These are phyloP conservation scores for Pygoscelis antarcticus DNA, from an alignment of 2,113 vertebrate species.

Conservation along the genomic window DNA sequence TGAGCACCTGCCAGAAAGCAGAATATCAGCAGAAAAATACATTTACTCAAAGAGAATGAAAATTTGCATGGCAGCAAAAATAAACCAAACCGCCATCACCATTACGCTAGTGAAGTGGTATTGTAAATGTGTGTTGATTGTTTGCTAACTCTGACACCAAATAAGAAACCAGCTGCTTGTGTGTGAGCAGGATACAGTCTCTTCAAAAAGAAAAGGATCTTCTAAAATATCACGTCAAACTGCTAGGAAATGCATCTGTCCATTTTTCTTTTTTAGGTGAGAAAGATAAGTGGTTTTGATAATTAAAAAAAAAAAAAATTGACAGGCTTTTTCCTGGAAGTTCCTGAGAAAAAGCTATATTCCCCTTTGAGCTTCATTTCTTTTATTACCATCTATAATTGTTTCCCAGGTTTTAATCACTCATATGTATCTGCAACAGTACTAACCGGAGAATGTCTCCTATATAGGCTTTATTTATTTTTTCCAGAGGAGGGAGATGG, in stretches of 20 bases:
- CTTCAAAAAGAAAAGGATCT: not conserved
- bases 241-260: not conserved
- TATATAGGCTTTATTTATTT: conserved; percentile 11
- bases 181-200: not conserved
- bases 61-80: conserved; percentile 53
- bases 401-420: not conserved
- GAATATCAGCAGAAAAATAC: conserved; percentile 42
- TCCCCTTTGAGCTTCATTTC: not conserved
- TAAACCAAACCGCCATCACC: not conserved
- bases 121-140: not conserved
- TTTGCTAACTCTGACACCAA: not conserved
- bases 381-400: not conserved
- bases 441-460: not conserved
- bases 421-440: not conserved
- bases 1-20: conserved; percentile 48
- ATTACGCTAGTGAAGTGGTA: not conserved
- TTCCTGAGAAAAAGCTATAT: not conserved
- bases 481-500: conserved; percentile 29
- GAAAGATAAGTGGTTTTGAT: not conserved
- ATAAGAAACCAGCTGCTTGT: not conserved
- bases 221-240: not conserved
- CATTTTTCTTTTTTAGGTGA: not conserved
- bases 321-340: not conserved
- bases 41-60: conserved; percentile 25
- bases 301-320: not conserved